Evolutionary conservation across 2,113 vertebrate genomes (phyloP), one percentile per base, ranked within the genome.

Genomic region (Phaethornis superciliosus): DNA sequence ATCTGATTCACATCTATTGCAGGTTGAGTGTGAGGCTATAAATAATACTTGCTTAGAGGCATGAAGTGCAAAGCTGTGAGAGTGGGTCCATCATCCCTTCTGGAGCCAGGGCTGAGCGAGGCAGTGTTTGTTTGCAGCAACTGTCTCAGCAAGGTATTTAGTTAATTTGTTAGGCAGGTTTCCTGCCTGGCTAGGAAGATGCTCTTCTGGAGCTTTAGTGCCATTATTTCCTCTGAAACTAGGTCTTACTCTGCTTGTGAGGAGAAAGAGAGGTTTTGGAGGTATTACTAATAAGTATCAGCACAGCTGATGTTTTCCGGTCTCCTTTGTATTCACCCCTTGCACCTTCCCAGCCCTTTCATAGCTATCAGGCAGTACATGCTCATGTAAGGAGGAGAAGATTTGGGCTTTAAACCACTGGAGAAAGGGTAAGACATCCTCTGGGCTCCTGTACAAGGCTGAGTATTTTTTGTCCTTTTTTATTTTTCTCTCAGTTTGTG

Each of bases 1-100:
- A 97, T 97, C 82, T 80, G 94, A 92, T 96, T 74, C 28, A 0
- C 54, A 7, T 97, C 97, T 96, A 96, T 96, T 97, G 64, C 92
- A 65, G 90, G 90, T 92, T 95, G 96, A 97, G 92, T 94, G 86
- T n/a, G 75, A 69, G 94, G 65, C 96, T 81, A 83, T 97, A 97
- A 97, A 97, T 97, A 97, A 92, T 19, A 33, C 85, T 91, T 83
- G 75, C 92, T 85, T 78, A 60, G 74, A 89, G 74, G 67, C 79
- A 69, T 69, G 69, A 84, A 82, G 59, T 68, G 52, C 77, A 88
- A 68, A 71, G 86, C 84, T 42, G 28, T 49, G 65, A 47, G 60
- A 91, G 85, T 11, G 65, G 67, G 65, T 77, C 54, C 6, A 2
- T 88, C 84, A 52, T n/a, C 85, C 78, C 1, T 68, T 90, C 64